These are phyloP conservation scores for Corythornis vintsioides DNA, from an alignment of 2,113 vertebrate species.

Conservation along the genomic window DNA sequence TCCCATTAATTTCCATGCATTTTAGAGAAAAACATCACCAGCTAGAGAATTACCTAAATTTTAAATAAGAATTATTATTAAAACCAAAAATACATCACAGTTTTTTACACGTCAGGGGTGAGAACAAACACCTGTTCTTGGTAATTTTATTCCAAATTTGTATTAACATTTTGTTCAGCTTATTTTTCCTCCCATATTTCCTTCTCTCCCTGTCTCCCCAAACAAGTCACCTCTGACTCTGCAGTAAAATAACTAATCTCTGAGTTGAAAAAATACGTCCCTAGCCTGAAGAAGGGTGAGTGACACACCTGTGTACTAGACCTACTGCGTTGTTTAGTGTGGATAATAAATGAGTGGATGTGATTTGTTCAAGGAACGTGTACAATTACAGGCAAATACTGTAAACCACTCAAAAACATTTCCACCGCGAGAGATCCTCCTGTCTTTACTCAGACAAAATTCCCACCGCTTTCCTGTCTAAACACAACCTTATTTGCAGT, in stretches of 20 bases:
- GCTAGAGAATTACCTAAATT: neutral
- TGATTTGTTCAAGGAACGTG: constrained; percentile 25
- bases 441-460: constrained; percentile 53
- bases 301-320: constrained; percentile 15
- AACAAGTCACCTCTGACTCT: neutral
- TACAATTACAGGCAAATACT: constrained; percentile 33
- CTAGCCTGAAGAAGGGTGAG: neutral
- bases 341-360: constrained; percentile 1
- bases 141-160: constrained; percentile 3
- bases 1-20: neutral
- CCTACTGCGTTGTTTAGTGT: neutral
- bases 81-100: neutral
- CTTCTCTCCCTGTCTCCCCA: neutral
- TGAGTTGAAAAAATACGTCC: neutral
- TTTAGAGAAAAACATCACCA: neutral
- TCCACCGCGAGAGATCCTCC: constrained; percentile 34
- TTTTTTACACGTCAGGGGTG: neutral
- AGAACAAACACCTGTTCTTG: neutral
- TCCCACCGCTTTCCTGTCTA: constrained; percentile 6
- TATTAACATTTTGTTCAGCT: neutral
- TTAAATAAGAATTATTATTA: neutral
- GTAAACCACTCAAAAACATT: constrained; percentile 51
- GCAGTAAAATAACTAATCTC: neutral
- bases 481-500: constrained; percentile 12
- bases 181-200: neutral